Conservation (phyloP, 2,797 vertebrate species). For the Glossophaga mutica region DNA sequence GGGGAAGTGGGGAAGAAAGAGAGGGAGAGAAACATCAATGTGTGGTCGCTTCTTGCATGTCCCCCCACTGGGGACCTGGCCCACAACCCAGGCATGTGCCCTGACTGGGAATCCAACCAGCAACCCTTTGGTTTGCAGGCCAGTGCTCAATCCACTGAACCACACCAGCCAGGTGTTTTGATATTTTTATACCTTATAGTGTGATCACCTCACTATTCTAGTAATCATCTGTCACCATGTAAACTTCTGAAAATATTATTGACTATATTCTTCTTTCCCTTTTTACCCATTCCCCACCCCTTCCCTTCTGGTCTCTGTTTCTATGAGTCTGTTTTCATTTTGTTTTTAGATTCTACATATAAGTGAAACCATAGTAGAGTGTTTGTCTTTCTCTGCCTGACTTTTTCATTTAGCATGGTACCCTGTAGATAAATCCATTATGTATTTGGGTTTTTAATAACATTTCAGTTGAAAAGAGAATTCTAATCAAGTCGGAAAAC, state of each 20-base stretch:
- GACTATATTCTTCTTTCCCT: neutral
- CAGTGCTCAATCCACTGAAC: no score
- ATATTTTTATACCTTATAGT: neutral
- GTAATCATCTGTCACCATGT: neutral
- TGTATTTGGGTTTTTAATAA: neutral
- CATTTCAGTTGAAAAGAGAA: neutral
- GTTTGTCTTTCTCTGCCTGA: neutral
- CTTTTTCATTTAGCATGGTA: neutral
- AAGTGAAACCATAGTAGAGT: neutral
- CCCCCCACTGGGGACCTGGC: no score
- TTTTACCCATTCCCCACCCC: neutral
- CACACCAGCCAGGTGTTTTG: neutral
- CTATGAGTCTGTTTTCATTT: neutral
- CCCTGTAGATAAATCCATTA: neutral
- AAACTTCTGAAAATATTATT: neutral
- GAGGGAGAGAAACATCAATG: no score
- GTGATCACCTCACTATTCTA: neutral
- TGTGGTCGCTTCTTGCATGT: no score
- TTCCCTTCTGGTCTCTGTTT: neutral
- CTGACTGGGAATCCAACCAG: no score
- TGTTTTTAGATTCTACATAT: neutral
- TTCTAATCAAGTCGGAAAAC: neutral
- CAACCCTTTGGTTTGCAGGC: no score
- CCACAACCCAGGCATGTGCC: no score
- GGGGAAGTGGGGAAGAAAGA: no score